Percentiles rank a stretch among this genome's conserved stretches.
Conservation (phyloP, 2,888 invertebrate species). For the Amblyteles armatorius region DNA sequence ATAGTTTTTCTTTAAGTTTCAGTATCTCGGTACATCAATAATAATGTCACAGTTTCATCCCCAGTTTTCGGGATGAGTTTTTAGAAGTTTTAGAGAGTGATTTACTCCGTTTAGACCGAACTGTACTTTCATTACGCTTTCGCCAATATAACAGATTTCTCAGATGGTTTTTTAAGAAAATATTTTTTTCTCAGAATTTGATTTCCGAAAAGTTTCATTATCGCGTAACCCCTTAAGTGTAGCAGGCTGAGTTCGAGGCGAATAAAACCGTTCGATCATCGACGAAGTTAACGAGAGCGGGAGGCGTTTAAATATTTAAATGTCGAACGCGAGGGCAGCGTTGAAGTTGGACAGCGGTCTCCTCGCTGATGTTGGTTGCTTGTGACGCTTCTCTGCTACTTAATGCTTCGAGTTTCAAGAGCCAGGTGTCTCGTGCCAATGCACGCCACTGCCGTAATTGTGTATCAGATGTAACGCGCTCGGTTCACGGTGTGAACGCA, state of each 20-base stretch:
- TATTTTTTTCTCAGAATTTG: no score
- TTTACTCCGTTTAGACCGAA: no score
- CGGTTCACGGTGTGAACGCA: conserved; percentile 66
- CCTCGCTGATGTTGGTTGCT: conserved; percentile 37
- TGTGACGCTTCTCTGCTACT: conserved; percentile 33
- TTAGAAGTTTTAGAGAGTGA: no score
- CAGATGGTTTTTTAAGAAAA: no score
- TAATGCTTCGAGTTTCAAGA: conserved; percentile 17
- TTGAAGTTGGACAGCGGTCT: conserved; percentile 41
- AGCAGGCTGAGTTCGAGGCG: background rate
- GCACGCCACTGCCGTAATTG: conserved; percentile 59
- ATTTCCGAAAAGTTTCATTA: no score
- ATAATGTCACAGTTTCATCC: no score
- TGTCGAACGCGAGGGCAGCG: conserved; percentile 23
- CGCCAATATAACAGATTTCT: no score
- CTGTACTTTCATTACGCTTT: no score
- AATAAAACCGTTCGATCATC: conserved; percentile 38
- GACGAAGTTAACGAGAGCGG: background rate
- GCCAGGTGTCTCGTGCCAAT: conserved; percentile 62
- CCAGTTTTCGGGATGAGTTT: no score
- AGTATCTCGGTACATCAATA: no score
- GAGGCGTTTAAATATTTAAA: conserved; percentile 30
- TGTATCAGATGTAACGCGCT: conserved; percentile 64
- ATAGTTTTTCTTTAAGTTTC: no score
- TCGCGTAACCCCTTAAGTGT: background rate